Evolutionary conservation across 1,140 invertebrate genomes (phyloP).

Genomic region (Paraescarpia echinospica): DNA sequence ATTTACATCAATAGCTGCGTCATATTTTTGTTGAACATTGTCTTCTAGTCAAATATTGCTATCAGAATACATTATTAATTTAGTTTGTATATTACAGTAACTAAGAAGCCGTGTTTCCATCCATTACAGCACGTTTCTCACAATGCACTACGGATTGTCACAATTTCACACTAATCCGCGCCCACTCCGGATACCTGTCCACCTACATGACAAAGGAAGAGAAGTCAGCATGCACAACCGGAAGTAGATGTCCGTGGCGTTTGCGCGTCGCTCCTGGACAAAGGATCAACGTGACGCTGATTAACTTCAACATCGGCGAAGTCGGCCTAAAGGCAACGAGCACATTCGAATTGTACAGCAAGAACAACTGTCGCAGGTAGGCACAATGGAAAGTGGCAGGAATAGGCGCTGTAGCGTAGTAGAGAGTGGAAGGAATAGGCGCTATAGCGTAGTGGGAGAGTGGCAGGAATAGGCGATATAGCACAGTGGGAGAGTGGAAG

Average conservation of each 20-base stretch:
- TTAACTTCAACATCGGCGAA: not conserved
- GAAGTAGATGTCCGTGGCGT: slow-evolving; percentile 9
- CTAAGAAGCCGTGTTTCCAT: not conserved
- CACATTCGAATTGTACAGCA: not conserved
- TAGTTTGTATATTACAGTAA: no score
- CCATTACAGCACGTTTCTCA: not conserved
- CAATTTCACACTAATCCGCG: not conserved
- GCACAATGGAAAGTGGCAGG: no score
- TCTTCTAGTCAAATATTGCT: no score
- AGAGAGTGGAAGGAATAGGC: no score
- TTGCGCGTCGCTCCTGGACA: slow-evolving; percentile 10
- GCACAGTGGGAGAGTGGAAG: no score
- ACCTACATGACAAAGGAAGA: not conserved
- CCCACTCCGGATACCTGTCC: not conserved
- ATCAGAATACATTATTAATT: no score
- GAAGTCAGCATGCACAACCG: not conserved
- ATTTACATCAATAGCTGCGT: no score
- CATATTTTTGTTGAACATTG: no score
- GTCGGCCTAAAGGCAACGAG: not conserved
- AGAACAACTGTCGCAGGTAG: not conserved
- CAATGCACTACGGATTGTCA: not conserved
- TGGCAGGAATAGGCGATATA: no score
- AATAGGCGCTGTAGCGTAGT: no score
- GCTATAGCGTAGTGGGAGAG: no score
- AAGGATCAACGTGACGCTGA: slow-evolving; percentile 19